These are phyloP conservation scores for Drosophila prolongata DNA, from an alignment of 2,888 invertebrate genomes.

Conservation along the genomic window DNA sequence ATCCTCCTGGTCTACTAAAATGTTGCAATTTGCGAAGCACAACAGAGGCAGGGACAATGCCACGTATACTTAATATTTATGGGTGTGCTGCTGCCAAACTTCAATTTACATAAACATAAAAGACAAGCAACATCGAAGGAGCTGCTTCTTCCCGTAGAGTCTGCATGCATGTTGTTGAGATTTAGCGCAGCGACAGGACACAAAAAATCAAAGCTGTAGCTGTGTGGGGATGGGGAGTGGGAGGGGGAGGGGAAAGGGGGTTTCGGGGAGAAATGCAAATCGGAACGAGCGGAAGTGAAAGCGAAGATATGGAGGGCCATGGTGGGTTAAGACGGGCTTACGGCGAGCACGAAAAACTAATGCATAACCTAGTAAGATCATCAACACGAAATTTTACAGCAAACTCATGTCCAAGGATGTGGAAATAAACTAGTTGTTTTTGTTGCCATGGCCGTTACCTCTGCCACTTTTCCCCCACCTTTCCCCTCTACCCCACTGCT, in stretches of 20 bases:
- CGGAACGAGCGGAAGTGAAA: slow-evolving; percentile 53
- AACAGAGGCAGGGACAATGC: slow-evolving; percentile 41
- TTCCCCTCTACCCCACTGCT: slow-evolving; percentile 28
- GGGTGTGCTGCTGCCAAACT: slow-evolving; percentile 60
- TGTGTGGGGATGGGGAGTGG: neutral
- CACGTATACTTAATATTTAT: slow-evolving; percentile 78
- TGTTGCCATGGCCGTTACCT: slow-evolving; percentile 52
- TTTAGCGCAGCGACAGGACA: slow-evolving; percentile 69
- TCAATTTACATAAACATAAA: slow-evolving; percentile 81
- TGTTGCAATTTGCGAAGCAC: slow-evolving; percentile 59
- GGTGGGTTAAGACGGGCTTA: slow-evolving; percentile 8
- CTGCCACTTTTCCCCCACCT: slow-evolving; percentile 3
- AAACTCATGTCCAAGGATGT: slow-evolving; percentile 79
- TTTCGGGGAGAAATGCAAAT: slow-evolving; percentile 44
- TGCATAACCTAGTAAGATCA: slow-evolving; percentile 82
- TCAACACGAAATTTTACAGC: slow-evolving; percentile 82
- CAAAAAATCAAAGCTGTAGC: slow-evolving; percentile 74
- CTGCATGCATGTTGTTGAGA: slow-evolving; percentile 62
- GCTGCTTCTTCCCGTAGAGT: slow-evolving; percentile 28
- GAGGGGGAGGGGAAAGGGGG: neutral
- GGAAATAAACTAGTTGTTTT: slow-evolving; percentile 76
- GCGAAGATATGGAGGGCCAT: slow-evolving; percentile 12
- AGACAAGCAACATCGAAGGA: slow-evolving; percentile 58
- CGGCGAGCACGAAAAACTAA: slow-evolving; percentile 68
- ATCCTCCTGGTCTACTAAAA: slow-evolving; percentile 54